Base-by-base conservation (phyloP, 2,888 invertebrate genomes). In the Polia nebulosa region DNA sequence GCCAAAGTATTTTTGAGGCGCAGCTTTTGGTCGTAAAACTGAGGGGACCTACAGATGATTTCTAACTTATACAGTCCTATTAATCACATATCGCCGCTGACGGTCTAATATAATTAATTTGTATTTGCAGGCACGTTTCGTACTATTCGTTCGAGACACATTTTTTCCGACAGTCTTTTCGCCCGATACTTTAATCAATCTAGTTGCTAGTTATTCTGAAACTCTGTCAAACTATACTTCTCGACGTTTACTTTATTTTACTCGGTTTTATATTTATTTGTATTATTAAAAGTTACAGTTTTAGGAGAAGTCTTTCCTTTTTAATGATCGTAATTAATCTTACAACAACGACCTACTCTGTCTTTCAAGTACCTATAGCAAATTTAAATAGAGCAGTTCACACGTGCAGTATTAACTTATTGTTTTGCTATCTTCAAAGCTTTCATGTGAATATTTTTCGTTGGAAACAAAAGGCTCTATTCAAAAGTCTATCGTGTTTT, bases 401-500 rank as follows among this genome's bases (percentile, higher is more conserved):
- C 68, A 67, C 71, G 60, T 70, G 64, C 67, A 82, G 60, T 73
- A 79, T 71, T 81, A 78, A 80, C 74, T 85, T 85, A 82, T 83
- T 84, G 78, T 83, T 72, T 82, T 84, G 84, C 78, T 87, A 81
- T 87, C 85, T 87, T 85, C 80, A 86, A 87, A 88, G 86, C 84
- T 79, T 85, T 83, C 71, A 81, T 78, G 79, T 80, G 70, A 86
- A 86, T 83, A 85, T 89, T 87, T 90, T 90, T 89, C 81, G 85
- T 81, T 84, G 67, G 81, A 89, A 91, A 91, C 90, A 92, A 93
- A 91, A 90, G 88, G 87, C 81, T 87, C 83, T 87, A 89, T 90
- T 91, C 88, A 89, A 91, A 91, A 92, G 88, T 92, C 88, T 90
- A 92, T 92, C 90, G 90, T 85, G 81, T 86, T 86, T 89, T 88